Evolutionary conservation across 1,140 invertebrate species (phyloP).

Genomic region (Drosophila equinoxialis): DNA sequence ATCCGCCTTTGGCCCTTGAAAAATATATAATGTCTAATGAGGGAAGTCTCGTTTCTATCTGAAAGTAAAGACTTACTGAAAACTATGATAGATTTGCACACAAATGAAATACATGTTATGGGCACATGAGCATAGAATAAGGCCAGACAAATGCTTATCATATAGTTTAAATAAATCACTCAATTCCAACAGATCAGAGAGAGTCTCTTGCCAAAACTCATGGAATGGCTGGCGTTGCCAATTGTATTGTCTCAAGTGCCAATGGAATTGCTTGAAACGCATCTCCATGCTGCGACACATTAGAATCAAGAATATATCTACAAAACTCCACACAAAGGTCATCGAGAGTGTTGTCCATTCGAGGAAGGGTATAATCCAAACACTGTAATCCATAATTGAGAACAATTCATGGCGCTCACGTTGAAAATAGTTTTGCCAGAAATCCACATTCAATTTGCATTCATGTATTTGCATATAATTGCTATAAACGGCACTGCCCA

Average conservation of each 20-base stretch:
- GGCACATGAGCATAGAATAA: constrained; percentile 87
- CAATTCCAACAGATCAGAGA: constrained; percentile 85
- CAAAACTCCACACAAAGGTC: constrained; percentile 88
- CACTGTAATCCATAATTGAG: constrained; percentile 47
- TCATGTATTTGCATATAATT: constrained; percentile 68
- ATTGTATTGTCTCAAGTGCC: constrained; percentile 62
- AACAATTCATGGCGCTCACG: constrained; percentile 72
- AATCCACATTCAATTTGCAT: constrained; percentile 67
- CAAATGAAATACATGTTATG: constrained; percentile 90
- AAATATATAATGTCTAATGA: too few relatives aligned
- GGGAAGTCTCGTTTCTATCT: too few relatives aligned
- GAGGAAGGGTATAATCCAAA: constrained; percentile 62
- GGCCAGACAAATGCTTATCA: constrained; percentile 82
- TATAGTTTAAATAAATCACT: constrained; percentile 84
- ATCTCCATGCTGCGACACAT: constrained; percentile 84
- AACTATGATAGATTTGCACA: constrained; percentile 88
- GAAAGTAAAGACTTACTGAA: constrained; percentile 84
- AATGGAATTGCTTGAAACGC: constrained; percentile 85
- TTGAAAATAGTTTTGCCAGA: constrained; percentile 74
- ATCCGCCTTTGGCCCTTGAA: constrained; percentile 59
- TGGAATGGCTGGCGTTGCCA: constrained; percentile 55
- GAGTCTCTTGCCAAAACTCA: constrained; percentile 84
- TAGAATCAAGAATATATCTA: constrained; percentile 86
- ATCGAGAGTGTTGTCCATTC: constrained; percentile 75
- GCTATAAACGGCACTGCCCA: constrained; percentile 70